phyloP scores from a whole-genome alignment of 2,113 vertebrate genomes.

The Monopterus albus region DNA sequence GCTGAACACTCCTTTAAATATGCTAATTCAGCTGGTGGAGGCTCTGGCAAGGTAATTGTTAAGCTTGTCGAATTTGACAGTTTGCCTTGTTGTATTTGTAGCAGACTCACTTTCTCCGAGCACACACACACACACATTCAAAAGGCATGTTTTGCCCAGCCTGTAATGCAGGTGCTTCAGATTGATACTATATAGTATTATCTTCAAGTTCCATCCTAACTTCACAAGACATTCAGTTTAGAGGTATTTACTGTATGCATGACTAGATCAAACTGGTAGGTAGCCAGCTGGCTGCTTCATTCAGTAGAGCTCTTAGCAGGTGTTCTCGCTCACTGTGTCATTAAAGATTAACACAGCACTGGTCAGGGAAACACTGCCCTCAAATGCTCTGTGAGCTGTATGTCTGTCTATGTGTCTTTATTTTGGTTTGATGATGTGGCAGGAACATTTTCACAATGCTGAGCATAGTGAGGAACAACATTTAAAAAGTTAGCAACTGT shows the following conservation, averaged over 20 bases:
- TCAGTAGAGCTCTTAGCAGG: background rate
- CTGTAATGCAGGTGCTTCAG: no score
- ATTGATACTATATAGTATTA: constrained; percentile 7
- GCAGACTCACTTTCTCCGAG: background rate
- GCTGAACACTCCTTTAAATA: constrained; percentile 65
- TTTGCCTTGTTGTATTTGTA: constrained; percentile 28
- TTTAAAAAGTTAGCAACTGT: no score
- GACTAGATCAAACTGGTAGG: no score
- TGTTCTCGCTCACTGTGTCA: constrained; percentile 5
- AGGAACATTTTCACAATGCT: no score
- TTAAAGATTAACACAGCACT: constrained; percentile 2
- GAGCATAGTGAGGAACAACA: no score
- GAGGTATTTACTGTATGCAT: no score
- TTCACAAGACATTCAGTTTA: no score
- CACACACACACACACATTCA: no score
- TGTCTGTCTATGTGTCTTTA: no score
- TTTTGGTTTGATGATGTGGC: no score
- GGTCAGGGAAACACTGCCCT: background rate
- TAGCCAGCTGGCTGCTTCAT: constrained; percentile 8
- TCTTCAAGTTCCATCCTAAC: background rate
- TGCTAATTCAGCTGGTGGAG: constrained; percentile 61
- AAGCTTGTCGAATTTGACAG: constrained; percentile 56
- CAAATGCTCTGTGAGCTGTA: no score
- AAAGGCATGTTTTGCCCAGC: no score
- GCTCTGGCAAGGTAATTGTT: constrained; percentile 68